Percentiles rank a stretch among this genome's conserved stretches.
These are phyloP conservation scores for Choreutis nemorana DNA, from an alignment of 2,888 invertebrate genomes.

Conservation along the genomic window DNA sequence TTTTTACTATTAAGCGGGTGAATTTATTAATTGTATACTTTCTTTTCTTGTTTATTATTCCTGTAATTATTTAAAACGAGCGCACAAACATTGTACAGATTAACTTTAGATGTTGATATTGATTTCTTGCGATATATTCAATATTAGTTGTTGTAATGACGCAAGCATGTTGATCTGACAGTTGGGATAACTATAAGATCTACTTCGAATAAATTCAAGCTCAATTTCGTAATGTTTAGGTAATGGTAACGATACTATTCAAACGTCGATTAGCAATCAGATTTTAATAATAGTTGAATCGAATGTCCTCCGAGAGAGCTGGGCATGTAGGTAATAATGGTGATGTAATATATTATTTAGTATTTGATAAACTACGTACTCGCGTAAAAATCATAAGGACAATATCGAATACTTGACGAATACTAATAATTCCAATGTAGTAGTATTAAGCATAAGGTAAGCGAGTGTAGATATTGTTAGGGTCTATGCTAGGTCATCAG, in stretches of 20 bases:
- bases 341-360: constrained; percentile 43
- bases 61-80: constrained; percentile 52
- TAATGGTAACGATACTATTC: constrained; percentile 49
- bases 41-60: constrained; percentile 35
- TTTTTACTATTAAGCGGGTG: constrained; percentile 35
- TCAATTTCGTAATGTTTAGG: constrained; percentile 57
- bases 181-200: constrained; percentile 19
- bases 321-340: constrained; percentile 44
- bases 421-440: constrained; percentile 46
- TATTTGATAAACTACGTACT: constrained; percentile 61
- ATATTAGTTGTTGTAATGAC: constrained; percentile 24
- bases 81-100: constrained; percentile 61
- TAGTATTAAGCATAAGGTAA: constrained; percentile 33
- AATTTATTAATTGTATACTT: constrained; percentile 33
- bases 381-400: constrained; percentile 64
- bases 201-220: constrained; percentile 62
- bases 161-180: background rate
- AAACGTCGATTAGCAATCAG: constrained; percentile 40
- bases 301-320: constrained; percentile 52
- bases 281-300: constrained; percentile 36
- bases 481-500: constrained; percentile 32
- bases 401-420: constrained; percentile 61
- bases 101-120: constrained; percentile 37
- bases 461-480: constrained; percentile 53
- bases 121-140: constrained; percentile 32